These are phyloP conservation scores for western clawed frog (Xenopus tropicalis) DNA, from an alignment of 2,113 vertebrate species.

Conservation along the genomic window DNA sequence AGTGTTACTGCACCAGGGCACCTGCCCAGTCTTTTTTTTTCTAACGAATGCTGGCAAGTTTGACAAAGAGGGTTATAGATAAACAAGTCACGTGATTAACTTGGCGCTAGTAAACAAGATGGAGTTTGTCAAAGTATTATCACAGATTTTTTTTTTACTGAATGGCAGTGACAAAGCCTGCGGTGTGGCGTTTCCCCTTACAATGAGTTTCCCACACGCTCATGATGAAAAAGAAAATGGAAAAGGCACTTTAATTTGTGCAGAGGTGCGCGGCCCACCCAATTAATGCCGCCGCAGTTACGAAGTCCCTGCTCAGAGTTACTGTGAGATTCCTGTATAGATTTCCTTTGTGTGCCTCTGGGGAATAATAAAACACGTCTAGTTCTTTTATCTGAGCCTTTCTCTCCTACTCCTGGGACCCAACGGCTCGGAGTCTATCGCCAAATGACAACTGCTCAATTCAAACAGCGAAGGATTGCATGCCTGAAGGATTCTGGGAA, in stretches of 20 bases:
- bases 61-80: no score
- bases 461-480: constrained; percentile 10
- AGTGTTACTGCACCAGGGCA: no score
- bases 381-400: constrained; percentile 36
- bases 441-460: constrained; percentile 24
- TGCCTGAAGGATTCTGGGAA: neutral
- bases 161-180: no score
- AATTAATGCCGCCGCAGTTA: constrained; percentile 31
- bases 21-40: no score
- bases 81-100: no score
- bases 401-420: constrained; percentile 3
- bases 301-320: constrained; percentile 16
- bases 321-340: constrained; percentile 34
- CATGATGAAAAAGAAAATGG: no score
- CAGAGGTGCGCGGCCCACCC: constrained; percentile 22
- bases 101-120: no score
- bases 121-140: no score
- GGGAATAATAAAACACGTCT: constrained; percentile 39
- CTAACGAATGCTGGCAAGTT: no score
- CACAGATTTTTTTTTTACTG: no score
- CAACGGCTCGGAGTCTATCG: constrained; percentile 11
- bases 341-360: constrained; percentile 29
- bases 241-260: constrained; percentile 10
- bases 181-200: no score
- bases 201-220: no score